Evolutionary conservation across 2,888 invertebrate genomes (phyloP).

Genomic region (Melinaea menophilus): DNA sequence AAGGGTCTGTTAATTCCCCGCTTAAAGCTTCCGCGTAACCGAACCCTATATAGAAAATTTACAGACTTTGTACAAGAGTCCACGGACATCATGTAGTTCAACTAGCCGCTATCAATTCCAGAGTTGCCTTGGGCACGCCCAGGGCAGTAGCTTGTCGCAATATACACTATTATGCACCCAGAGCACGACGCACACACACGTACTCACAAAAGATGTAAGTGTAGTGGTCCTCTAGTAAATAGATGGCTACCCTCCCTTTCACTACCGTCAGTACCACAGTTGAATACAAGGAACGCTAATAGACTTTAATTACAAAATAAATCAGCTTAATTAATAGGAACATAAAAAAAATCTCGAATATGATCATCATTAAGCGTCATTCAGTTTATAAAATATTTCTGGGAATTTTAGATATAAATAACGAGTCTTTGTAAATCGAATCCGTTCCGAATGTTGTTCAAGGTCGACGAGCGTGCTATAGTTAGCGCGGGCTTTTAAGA

Average conservation of each 20-base stretch:
- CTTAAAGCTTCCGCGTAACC: slow-evolving; percentile 41
- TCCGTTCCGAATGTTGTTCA: slow-evolving; percentile 33
- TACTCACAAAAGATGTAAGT: slow-evolving; percentile 44
- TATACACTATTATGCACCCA: slow-evolving; percentile 44
- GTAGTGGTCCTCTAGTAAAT: slow-evolving; percentile 60
- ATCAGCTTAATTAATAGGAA: neutral
- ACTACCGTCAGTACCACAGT: slow-evolving; percentile 61
- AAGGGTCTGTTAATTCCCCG: slow-evolving; percentile 36
- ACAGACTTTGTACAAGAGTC: slow-evolving; percentile 46
- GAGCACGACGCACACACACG: slow-evolving; percentile 38
- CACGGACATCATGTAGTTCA: slow-evolving; percentile 51
- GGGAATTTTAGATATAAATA: slow-evolving; percentile 27
- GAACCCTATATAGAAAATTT: slow-evolving; percentile 46
- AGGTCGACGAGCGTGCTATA: slow-evolving; percentile 46
- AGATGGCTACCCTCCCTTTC: slow-evolving; percentile 75
- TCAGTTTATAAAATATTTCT: slow-evolving; percentile 29
- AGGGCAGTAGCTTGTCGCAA: slow-evolving; percentile 66
- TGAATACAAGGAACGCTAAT: slow-evolving; percentile 47
- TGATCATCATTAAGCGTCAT: slow-evolving; percentile 30
- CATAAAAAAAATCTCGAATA: neutral
- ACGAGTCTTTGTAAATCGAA: slow-evolving; percentile 30
- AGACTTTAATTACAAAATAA: slow-evolving; percentile 11
- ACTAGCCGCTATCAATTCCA: slow-evolving; percentile 57
- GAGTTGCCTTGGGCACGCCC: slow-evolving; percentile 66
- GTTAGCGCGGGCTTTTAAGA: slow-evolving; percentile 51